Conservation (phyloP, 2,888 invertebrate genomes). For the Pecten maximus region DNA sequence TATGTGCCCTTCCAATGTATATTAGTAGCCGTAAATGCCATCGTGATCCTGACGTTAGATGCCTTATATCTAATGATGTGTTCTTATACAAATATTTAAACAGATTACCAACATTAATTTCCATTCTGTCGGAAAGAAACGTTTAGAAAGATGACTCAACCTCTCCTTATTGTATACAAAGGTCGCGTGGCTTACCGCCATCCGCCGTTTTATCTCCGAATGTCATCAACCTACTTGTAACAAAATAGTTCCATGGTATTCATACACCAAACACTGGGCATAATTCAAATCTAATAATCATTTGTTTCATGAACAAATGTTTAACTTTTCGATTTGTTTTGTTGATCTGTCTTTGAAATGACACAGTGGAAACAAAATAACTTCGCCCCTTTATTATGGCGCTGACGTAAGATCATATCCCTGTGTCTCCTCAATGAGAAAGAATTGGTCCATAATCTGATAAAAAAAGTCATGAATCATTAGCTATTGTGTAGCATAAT, state of each 20-base stretch:
- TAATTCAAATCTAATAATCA: background rate
- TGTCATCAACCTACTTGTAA: background rate
- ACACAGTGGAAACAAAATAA: background rate
- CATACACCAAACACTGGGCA: background rate
- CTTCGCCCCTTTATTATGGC: background rate
- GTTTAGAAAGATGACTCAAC: slow-evolving; percentile 5
- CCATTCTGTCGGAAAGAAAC: background rate
- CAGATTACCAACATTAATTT: background rate
- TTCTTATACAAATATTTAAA: background rate
- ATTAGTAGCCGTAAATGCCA: background rate
- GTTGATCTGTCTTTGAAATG: background rate
- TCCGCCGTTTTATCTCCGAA: slow-evolving; percentile 14
- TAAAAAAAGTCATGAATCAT: background rate
- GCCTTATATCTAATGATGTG: background rate
- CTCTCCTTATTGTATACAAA: background rate
- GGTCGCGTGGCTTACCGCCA: slow-evolving; percentile 12
- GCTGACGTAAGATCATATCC: background rate
- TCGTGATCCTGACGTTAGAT: background rate
- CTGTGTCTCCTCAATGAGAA: background rate
- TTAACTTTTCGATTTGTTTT: background rate
- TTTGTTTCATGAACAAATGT: background rate
- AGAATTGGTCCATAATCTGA: background rate
- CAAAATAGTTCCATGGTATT: background rate
- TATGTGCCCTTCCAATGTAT: background rate
- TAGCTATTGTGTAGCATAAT: background rate